Percentiles rank a stretch among this genome's conserved stretches.
Evolutionary conservation across 2,888 invertebrate genomes (phyloP).

Genomic region (Callimorpha dominula): DNA sequence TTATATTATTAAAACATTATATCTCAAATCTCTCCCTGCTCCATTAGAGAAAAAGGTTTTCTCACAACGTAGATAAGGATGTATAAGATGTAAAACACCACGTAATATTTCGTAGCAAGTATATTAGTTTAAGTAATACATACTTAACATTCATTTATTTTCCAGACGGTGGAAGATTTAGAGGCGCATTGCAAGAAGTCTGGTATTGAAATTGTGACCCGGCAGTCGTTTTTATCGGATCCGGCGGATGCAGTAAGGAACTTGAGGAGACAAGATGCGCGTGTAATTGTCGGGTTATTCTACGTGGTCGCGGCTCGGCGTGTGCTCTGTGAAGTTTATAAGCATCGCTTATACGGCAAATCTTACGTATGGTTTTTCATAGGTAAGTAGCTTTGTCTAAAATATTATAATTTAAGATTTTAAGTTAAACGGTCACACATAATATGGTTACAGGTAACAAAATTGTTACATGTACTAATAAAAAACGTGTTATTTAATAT

Average conservation of each 20-base stretch:
- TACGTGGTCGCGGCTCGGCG: slow-evolving; percentile 98
- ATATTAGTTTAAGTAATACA: background rate
- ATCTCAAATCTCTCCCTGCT: too few relatives aligned
- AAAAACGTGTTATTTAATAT: too few relatives aligned
- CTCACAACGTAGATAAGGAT: too few relatives aligned
- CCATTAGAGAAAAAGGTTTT: too few relatives aligned
- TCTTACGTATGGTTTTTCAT: slow-evolving; percentile 99
- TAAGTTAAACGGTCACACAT: slow-evolving; percentile 25
- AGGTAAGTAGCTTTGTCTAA: slow-evolving; percentile 87
- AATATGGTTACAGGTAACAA: too few relatives aligned
- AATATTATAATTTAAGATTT: slow-evolving; percentile 21
- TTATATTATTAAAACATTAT: too few relatives aligned
- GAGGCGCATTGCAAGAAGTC: slow-evolving; percentile 97
- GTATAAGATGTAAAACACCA: too few relatives aligned
- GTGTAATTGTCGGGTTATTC: slow-evolving; percentile 99
- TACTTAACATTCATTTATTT: slow-evolving; percentile 32
- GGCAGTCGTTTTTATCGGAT: slow-evolving; percentile 98
- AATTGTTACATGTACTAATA: too few relatives aligned
- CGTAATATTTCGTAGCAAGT: too few relatives aligned
- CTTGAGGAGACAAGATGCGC: slow-evolving; percentile 97
- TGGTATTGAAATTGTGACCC: slow-evolving; percentile 97
- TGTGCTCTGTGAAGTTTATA: slow-evolving; percentile 98
- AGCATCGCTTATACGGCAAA: slow-evolving; percentile 96
- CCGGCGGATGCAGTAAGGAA: slow-evolving; percentile 98
- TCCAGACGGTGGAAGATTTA: slow-evolving; percentile 98